These are phyloP conservation scores for Syngnathus acus DNA, from an alignment of 2,797 vertebrate species.

Conservation along the genomic window DNA sequence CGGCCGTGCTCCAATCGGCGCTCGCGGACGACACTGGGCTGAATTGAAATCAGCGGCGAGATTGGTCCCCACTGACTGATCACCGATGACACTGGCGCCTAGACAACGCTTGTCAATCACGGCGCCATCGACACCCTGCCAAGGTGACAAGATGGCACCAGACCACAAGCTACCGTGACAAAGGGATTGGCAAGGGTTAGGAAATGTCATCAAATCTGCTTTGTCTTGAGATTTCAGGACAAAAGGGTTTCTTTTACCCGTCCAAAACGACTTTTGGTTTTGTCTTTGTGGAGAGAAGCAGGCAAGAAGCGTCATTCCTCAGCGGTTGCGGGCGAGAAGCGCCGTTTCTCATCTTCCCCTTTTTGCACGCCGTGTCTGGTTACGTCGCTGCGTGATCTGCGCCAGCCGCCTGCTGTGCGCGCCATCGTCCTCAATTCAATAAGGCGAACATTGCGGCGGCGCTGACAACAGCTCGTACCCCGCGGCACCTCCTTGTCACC, in stretches of 20 bases:
- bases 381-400: conserved; percentile 27
- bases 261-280: background rate
- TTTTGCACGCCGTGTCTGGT: background rate
- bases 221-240: background rate
- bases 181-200: too few species aligned
- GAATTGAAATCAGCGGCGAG: too few species aligned
- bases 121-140: too few species aligned
- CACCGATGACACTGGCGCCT: too few species aligned
- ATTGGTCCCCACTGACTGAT: too few species aligned
- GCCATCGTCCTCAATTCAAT: conserved; percentile 51
- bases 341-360: background rate
- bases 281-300: background rate
- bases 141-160: too few species aligned
- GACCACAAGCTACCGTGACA: too few species aligned
- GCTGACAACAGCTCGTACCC: conserved; percentile 34
- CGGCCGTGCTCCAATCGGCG: too few species aligned
- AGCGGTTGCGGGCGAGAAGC: background rate
- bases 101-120: too few species aligned
- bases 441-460: conserved; percentile 31
- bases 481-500: background rate
- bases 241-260: background rate
- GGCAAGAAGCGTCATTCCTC: background rate
- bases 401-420: background rate
- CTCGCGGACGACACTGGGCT: too few species aligned
- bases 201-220: too few species aligned